Evolutionary conservation across 2,888 invertebrate species (phyloP), one percentile per base, ranked within the genome.

Genomic region (Saturnia pavonia): DNA sequence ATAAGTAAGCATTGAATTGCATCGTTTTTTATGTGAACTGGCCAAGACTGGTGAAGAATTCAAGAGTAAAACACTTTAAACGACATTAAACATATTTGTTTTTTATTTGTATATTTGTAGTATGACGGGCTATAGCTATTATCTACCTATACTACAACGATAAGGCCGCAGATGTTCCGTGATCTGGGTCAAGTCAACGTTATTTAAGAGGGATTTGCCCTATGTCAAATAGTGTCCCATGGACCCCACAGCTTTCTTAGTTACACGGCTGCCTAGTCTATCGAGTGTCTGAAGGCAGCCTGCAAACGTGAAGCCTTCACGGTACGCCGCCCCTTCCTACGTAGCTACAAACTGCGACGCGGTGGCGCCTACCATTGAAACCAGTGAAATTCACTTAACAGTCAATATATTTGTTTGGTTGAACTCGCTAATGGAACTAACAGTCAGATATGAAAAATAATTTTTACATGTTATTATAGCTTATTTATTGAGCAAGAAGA

Each of bases 251-350:
- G 22, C 16, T 60, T 22, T 25, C 27, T 40, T 22, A 12, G 16
- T 34, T 45, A n/a, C 65, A 22, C 16, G 65, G 14, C 42, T 45
- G 40, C 63, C n/a, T 68, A 66, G 48, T 70, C 63, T 57, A 74
- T 69, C 60, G 72, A 65, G 74, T 71, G 71, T 72, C 74, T 76
- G 77, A 77, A 80, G 74, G 74, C 75, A 68, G 73, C 72, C 74
- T 83, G 82, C 84, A 82, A 82, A 79, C 79, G 42, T 67, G 76
- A 69, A 81, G 80, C 87, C 85, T 88, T 87, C 87, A 87, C 85
- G 87, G 77, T 80, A 79, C 80, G 75, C 69, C 77, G 19, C 76
- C 83, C 3, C 79, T 79, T 71, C 72, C 14, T 27, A 27, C 27
- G 16, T 6, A 4, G 27, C 25, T 14, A 11, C 54, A 14, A 14